Base-by-base conservation (phyloP, 2,113 vertebrate genomes). In the Sakesphorus luctuosus region DNA sequence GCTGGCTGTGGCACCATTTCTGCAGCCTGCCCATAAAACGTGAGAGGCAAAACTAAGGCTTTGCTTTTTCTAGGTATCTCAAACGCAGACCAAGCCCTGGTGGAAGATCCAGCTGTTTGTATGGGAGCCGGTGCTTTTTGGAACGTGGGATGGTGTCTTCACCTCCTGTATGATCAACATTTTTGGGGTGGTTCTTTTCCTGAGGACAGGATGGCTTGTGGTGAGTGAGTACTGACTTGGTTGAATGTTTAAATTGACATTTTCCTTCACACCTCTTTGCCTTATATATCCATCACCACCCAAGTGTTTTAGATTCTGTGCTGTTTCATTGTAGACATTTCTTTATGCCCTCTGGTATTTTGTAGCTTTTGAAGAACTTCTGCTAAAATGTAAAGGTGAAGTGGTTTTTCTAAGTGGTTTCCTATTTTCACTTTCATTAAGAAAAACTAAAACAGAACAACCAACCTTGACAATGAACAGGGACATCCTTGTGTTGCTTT, bases 151-250 rank as follows among this genome's bases (percentile, higher is more conserved):
- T 62, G 99, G 99, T 0, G 99, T 99, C 84, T 99, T 99, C 93
- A 99, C 99, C 12, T 99, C 99, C 80, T 99, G 99, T 95, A 99
- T 99, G 99, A 99, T 99, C 98, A 99, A 99, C 96, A 99, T 99
- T 93, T 99, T 99, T 84, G 99, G 99, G 38, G 99, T 99, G 35
- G 99, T 99, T 83, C 98, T 99, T 53, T 99, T 99, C 94, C 97
- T 99, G 71, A 98, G 99, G 78, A 99, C 99, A 0, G 99, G 99
- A 63, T 99, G 99, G 99, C 98, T 99, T 1, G 99, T 99, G 98
- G 99, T 99, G 81, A 98, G 99, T 91, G 88, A 55, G 59, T 11
- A 20, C 33, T 74, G 56, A 35, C 38, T 58, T 18, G 84, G 29
- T 13, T 81, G 49, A 65, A 47, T 0, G 1, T 55, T 33, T 69